These are phyloP conservation scores for Parambassis ranga DNA, from an alignment of 2,797 vertebrate genomes.

Conservation along the genomic window DNA sequence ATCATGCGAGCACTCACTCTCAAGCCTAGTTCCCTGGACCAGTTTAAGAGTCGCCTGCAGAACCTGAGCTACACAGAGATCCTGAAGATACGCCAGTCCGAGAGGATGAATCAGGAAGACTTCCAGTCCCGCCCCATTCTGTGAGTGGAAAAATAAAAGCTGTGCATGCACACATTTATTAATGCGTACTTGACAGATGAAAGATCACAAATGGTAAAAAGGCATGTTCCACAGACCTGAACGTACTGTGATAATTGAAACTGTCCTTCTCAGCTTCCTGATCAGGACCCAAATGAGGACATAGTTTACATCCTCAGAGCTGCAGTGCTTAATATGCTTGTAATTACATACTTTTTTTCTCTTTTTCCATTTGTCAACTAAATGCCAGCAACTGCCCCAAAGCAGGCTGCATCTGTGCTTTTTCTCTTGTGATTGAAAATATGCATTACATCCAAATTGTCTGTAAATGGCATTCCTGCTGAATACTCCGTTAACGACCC, in stretches of 20 bases:
- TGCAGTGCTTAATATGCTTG: constrained; percentile 12
- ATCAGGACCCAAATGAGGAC: not conserved
- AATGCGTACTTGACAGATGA: not conserved
- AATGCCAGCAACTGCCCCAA: constrained; percentile 6
- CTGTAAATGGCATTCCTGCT: constrained; percentile 38
- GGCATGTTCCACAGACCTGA: not conserved
- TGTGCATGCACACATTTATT: no score
- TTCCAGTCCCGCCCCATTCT: constrained; percentile 98
- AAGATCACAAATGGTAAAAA: no score
- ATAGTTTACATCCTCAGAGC: constrained; percentile 9
- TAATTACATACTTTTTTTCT: constrained; percentile 16
- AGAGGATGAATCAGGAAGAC: constrained; percentile 99
- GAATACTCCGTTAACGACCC: constrained; percentile 47
- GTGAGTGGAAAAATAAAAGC: no score
- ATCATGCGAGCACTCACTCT: constrained; percentile 96
- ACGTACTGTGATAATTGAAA: not conserved
- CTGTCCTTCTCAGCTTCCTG: not conserved
- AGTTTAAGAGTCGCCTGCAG: constrained; percentile 99
- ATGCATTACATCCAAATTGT: constrained; percentile 44
- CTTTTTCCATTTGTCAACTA: constrained; percentile 24
- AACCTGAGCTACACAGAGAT: constrained; percentile 99
- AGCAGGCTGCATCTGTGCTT: constrained; percentile 23
- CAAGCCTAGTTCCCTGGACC: constrained; percentile 99
- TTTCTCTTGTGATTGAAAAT: constrained; percentile 41
- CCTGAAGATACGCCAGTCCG: constrained; percentile 98